Percentiles rank a stretch among this genome's conserved stretches.
Evolutionary conservation across 2,113 vertebrate genomes (phyloP).

Genomic region (Hystrix cristata): DNA sequence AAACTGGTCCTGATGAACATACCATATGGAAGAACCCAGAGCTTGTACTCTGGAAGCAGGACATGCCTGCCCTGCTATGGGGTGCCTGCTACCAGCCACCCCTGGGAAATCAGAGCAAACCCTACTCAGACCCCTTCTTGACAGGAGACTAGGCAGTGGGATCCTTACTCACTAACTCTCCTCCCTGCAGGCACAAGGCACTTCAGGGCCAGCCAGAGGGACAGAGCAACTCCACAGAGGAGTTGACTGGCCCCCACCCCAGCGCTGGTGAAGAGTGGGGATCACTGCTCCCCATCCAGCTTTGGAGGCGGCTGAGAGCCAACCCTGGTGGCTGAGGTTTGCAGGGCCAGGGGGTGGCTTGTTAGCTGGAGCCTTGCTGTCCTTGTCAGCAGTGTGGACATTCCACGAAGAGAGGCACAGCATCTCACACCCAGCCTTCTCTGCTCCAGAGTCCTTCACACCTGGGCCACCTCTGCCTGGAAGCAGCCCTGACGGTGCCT

Average conservation of each 20-base stretch:
- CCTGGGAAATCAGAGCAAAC: not conserved
- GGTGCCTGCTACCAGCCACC: not conserved
- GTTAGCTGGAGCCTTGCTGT: not conserved
- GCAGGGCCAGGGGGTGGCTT: too few species aligned
- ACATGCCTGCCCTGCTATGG: not conserved
- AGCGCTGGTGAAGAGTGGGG: not conserved
- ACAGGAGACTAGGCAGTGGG: not conserved
- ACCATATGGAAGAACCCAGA: not conserved
- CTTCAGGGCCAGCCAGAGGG: not conserved
- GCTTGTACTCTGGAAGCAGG: not conserved
- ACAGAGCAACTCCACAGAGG: not conserved
- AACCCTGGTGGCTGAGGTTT: not conserved
- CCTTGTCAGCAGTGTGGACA: not conserved
- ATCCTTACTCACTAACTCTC: not conserved
- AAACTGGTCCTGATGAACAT: slow-evolving; percentile 12
- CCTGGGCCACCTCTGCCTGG: not conserved
- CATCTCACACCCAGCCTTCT: not conserved
- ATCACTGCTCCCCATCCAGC: too few species aligned
- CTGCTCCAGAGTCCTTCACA: not conserved
- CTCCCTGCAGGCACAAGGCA: not conserved
- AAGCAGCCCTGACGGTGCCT: not conserved
- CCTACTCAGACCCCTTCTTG: not conserved
- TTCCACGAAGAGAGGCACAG: not conserved
- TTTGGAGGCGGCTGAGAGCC: not conserved
- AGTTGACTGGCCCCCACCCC: too few species aligned